A percentile compares a stretch with the other conserved stretches of the same genome.
These are phyloP conservation scores for Syrista parreyssii DNA, from an alignment of 2,888 invertebrate genomes.

Conservation along the genomic window DNA sequence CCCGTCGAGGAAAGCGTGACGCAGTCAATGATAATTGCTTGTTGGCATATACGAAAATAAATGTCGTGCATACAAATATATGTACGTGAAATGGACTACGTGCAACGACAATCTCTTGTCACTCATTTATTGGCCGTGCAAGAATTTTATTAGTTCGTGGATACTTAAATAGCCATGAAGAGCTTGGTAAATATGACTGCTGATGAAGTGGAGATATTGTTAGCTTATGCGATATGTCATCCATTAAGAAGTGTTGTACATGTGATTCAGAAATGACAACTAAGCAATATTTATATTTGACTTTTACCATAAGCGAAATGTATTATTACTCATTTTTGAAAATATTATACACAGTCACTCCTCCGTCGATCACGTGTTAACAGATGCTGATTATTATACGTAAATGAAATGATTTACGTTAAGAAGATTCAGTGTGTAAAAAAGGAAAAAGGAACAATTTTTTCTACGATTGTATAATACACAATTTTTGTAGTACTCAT, in stretches of 20 bases:
- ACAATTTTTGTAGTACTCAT: neutral
- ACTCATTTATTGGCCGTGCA: neutral
- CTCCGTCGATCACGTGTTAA: neutral
- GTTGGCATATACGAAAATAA: neutral
- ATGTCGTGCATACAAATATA: neutral
- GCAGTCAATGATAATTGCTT: neutral
- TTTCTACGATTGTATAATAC: neutral
- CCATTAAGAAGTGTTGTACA: neutral
- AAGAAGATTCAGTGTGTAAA: neutral
- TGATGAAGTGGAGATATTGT: neutral
- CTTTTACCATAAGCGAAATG: neutral
- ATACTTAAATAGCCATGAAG: neutral
- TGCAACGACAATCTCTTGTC: neutral
- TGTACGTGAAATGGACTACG: neutral
- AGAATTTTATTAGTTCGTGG: neutral
- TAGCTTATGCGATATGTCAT: neutral
- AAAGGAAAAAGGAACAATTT: neutral
- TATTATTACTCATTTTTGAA: neutral
- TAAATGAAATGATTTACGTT: neutral
- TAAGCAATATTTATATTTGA: neutral
- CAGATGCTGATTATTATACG: neutral
- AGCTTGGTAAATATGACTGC: neutral
- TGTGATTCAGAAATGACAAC: neutral
- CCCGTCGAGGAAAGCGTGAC: constrained; percentile 30
- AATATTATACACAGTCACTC: neutral